Conservation (phyloP, 2,888 invertebrate species). For the Oligia strigilis region DNA sequence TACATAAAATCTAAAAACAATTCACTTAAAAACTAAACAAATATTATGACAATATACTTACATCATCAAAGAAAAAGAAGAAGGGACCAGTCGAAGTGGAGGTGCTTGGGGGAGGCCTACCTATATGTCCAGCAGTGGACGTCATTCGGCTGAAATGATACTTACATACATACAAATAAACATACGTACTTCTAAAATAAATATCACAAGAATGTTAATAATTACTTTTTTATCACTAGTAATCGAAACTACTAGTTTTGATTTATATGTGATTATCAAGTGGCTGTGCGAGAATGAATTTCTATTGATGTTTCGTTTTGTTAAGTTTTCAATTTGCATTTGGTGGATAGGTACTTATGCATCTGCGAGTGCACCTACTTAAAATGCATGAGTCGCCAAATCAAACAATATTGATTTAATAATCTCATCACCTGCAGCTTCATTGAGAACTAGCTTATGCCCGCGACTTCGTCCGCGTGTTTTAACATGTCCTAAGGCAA, state of each 20-base stretch:
- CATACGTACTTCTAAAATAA: too few relatives aligned
- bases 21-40: too few relatives aligned
- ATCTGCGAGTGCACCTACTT: neutral
- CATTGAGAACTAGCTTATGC: neutral
- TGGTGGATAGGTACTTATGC: neutral
- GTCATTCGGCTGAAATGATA: too few relatives aligned
- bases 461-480: neutral
- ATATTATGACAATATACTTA: too few relatives aligned
- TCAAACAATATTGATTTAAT: neutral
- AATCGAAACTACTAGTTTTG: neutral
- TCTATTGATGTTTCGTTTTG: neutral
- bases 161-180: too few relatives aligned
- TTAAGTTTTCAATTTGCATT: conserved; percentile 5
- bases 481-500: neutral
- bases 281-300: neutral
- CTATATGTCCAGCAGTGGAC: too few relatives aligned
- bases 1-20: too few relatives aligned
- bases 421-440: neutral
- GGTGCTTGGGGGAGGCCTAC: too few relatives aligned
- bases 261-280: conserved; percentile 13
- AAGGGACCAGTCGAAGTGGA: too few relatives aligned
- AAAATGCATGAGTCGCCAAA: neutral
- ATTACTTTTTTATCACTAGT: conserved; percentile 10
- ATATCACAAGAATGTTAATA: too few relatives aligned
- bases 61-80: too few relatives aligned